Percentiles rank a stretch among this genome's conserved stretches.
Evolutionary conservation across 2,113 vertebrate genomes (phyloP).

Genomic region (Alethe diademata): DNA sequence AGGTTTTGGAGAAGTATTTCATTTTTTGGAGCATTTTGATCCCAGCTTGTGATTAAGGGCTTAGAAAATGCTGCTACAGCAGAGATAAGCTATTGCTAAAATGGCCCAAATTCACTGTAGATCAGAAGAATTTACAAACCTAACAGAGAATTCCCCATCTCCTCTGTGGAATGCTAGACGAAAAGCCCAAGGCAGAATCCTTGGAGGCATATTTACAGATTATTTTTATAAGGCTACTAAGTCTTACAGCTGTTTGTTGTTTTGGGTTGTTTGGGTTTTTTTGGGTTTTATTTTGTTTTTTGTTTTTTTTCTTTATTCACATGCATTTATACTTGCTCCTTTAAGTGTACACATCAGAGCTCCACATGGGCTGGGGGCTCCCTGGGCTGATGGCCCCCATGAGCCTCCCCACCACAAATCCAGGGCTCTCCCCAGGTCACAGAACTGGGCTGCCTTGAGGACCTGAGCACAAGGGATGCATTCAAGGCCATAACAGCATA

Average conservation of each 20-base stretch:
- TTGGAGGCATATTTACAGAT: background rate
- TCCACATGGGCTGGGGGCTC: background rate
- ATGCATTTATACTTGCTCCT: background rate
- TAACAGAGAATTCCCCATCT: background rate
- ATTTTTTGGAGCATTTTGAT: background rate
- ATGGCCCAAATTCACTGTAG: background rate
- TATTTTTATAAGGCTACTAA: background rate
- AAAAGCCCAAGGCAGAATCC: background rate
- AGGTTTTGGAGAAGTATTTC: background rate
- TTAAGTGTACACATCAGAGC: too few relatives aligned
- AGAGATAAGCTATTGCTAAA: background rate
- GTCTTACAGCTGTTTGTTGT: background rate
- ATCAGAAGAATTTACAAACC: background rate
- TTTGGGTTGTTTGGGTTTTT: background rate
- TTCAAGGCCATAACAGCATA: background rate
- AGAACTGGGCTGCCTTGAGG: background rate
- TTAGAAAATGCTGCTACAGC: background rate
- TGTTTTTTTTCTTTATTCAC: background rate
- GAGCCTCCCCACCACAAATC: rapidly evolving
- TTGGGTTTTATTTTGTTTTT: background rate
- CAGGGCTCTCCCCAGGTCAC: background rate
- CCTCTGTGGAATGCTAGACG: background rate
- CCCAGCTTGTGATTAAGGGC: background rate
- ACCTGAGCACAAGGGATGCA: background rate
- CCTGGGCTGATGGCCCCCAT: rapidly evolving